These are phyloP conservation scores for Suncus etruscus DNA, from an alignment of 2,113 vertebrate species.

Conservation along the genomic window DNA sequence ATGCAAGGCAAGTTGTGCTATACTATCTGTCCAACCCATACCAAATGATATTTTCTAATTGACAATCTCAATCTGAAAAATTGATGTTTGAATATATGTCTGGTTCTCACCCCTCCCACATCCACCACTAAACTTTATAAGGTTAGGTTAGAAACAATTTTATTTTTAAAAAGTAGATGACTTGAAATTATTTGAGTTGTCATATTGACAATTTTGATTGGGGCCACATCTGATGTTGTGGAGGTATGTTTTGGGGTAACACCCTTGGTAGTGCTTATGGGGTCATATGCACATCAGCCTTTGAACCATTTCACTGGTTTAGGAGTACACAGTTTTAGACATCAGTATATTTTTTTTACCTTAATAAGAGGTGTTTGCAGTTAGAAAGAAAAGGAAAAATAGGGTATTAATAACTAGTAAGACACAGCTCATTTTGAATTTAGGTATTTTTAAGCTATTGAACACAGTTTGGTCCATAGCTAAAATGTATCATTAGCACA, in stretches of 20 bases:
- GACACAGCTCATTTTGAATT: slow-evolving; percentile 16
- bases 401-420: slow-evolving; percentile 1
- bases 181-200: slow-evolving; percentile 24
- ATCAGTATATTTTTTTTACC: neutral
- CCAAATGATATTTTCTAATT: neutral
- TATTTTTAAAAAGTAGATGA: neutral
- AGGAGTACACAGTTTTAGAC: slow-evolving; percentile 30
- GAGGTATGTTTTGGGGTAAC: too few relatives aligned
- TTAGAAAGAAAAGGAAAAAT: slow-evolving; percentile 36
- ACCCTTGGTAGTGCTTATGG: too few relatives aligned
- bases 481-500: slow-evolving; percentile 7
- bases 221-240: too few relatives aligned
- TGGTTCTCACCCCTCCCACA: neutral
- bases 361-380: neutral
- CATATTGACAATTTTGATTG: neutral
- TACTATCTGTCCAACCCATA: too few relatives aligned
- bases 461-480: neutral
- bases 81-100: slow-evolving; percentile 28
- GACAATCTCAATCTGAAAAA: neutral
- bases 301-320: too few relatives aligned
- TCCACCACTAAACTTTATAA: neutral
- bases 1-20: too few relatives aligned
- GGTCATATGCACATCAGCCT: too few relatives aligned
- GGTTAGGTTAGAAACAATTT: slow-evolving; percentile 23
- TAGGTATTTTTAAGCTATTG: neutral